These are phyloP conservation scores for Nomada lathburiana DNA, from an alignment of 2,888 invertebrate species.

Conservation along the genomic window DNA sequence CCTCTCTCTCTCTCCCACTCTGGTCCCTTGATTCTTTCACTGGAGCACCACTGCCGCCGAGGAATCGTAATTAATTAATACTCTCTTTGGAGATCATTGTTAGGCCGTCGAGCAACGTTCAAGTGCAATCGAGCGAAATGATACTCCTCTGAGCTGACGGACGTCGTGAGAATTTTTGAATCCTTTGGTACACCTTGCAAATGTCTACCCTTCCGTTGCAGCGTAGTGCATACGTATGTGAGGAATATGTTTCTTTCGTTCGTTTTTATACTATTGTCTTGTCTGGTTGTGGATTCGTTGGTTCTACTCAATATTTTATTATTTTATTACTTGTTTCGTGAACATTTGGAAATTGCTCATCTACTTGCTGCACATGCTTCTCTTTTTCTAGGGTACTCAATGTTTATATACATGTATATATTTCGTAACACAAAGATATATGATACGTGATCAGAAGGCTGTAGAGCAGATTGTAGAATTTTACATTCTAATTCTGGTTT, in stretches of 20 bases:
- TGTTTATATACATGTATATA: too few relatives aligned
- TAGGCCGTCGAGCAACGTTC: constrained; percentile 22
- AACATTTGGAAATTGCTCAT: too few relatives aligned
- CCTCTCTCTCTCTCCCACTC: not conserved
- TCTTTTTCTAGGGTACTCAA: too few relatives aligned
- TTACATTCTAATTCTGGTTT: not conserved
- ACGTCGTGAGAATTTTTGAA: constrained; percentile 21
- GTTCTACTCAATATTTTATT: not conserved
- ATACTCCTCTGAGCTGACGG: constrained; percentile 4
- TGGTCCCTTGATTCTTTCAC: constrained; percentile 18
- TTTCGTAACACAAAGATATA: too few relatives aligned
- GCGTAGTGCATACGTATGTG: not conserved
- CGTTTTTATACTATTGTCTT: not conserved
- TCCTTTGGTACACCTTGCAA: not conserved
- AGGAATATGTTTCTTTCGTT: not conserved
- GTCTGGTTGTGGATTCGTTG: not conserved
- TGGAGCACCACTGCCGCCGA: constrained; percentile 43
- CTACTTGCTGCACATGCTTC: too few relatives aligned
- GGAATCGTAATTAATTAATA: constrained; percentile 60
- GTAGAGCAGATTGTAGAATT: not conserved
- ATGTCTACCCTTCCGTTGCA: not conserved
- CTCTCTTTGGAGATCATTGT: constrained; percentile 51
- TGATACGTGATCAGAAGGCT: not conserved
- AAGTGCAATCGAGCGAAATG: constrained; percentile 37
- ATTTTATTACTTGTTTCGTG: not conserved